Base-by-base conservation (phyloP, 2,113 vertebrate species). In the Halichoerus grypus region DNA sequence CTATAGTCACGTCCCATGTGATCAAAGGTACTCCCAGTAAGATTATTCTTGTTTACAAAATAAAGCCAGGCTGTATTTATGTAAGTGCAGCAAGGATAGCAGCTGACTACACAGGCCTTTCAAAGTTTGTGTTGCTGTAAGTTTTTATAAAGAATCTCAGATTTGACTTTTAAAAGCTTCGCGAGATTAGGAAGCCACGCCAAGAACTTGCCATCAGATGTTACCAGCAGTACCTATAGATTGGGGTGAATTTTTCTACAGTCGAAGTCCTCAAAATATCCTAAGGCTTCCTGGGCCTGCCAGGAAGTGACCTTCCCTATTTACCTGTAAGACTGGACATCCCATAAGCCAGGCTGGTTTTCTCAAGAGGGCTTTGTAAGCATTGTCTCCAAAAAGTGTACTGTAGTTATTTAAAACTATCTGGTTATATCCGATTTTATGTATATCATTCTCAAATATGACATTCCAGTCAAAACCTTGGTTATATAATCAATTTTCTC, bases 111-210 rank as follows among this genome's bases (percentile, higher is more conserved):
- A 71, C 46, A 79, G 46, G 46, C 39, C 36, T 83, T 96, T 87
- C 71, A 51, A 93, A 21, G 6, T 83, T 77, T 87, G 33, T 21
- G 74, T 53, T 57, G 4, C 67, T 93, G 24, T 26, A 83, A 61
- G 2, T 51, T 88, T 88, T 95, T 28, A 91, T 59, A 51, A 85
- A 24, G 26, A 74, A 91, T 67, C 55, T 87, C 42, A 95, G 16
- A 69, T 79, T 61, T 93, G 18, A 80, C 42, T 93, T 96, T 96
- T 93, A 55, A 71, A 95, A 82, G 9, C 11, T 26, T 88, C 22
- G 61, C 3, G 4, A 76, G 49, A 7, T 95, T 85, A 81, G 18
- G 33, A 84, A 80, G 31, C 24, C 63, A 76, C 51, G 9, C 57
- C 55, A 69, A 69, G 61, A 42, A 24, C n/a, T 95, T 96, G 39